Percentiles rank a stretch among this genome's conserved stretches.
Conservation (phyloP, 2,888 invertebrate genomes). For the Pelosia muscerda region DNA sequence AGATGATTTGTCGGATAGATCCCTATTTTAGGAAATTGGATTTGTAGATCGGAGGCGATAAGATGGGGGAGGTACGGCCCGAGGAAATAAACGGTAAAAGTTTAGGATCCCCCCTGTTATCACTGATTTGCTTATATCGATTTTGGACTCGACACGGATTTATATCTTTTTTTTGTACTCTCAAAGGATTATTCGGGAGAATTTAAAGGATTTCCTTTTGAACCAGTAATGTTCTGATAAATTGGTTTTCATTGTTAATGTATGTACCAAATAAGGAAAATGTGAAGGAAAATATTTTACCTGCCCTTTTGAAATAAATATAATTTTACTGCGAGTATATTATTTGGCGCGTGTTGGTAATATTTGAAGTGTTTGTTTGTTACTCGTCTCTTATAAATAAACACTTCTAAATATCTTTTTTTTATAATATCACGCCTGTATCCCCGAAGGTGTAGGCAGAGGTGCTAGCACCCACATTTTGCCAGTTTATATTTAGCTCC, state of each 20-base stretch:
- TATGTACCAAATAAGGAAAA: conserved; percentile 40
- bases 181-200: conserved; percentile 51
- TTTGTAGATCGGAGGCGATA: conserved; percentile 86
- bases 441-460: too few relatives aligned
- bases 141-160: conserved; percentile 69
- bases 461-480: too few relatives aligned
- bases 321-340: conserved; percentile 14
- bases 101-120: conserved; percentile 76
- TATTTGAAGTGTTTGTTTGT: conserved; percentile 19
- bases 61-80: conserved; percentile 58
- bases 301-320: conserved; percentile 19
- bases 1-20: conserved; percentile 87
- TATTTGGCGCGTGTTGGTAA: conserved; percentile 10
- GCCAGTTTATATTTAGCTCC: too few relatives aligned
- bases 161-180: conserved; percentile 59
- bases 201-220: conserved; percentile 44
- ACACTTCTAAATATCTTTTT: too few relatives aligned
- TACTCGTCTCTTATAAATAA: too few relatives aligned
- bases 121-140: conserved; percentile 85
- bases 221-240: conserved; percentile 44
- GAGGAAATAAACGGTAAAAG: conserved; percentile 75
- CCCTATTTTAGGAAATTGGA: conserved; percentile 88
- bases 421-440: too few relatives aligned
- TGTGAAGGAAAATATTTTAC: conserved; percentile 21
- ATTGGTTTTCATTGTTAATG: conserved; percentile 46